These are phyloP conservation scores for Montipora capitata DNA, from an alignment of 92 coral and sea anemone species.

Conservation along the genomic window DNA sequence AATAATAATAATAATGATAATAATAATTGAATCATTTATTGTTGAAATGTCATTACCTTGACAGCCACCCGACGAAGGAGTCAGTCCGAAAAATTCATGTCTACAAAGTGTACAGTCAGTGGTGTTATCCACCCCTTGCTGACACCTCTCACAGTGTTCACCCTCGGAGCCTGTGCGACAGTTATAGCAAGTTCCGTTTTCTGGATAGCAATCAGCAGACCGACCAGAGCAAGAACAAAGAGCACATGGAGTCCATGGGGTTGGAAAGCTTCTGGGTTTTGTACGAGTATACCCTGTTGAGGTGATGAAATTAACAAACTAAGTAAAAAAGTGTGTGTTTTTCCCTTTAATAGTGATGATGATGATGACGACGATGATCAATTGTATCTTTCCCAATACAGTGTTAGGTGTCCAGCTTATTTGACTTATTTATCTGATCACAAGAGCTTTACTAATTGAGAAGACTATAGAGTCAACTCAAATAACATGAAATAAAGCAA, in stretches of 20 bases:
- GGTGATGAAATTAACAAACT: background rate
- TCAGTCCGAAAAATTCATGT: conserved; percentile 83
- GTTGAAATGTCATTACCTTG: conserved; percentile 56
- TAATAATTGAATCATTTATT: too few relatives aligned
- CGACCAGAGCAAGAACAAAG: conserved; percentile 88
- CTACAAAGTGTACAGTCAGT: conserved; percentile 88
- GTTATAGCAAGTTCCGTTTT: conserved; percentile 85
- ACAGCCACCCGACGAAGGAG: conserved; percentile 81
- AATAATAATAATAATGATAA: too few relatives aligned
- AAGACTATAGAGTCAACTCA: too few relatives aligned
- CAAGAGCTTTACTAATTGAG: too few relatives aligned
- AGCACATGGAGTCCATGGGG: conserved; percentile 64
- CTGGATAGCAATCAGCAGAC: conserved; percentile 85
- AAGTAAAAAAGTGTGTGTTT: background rate
- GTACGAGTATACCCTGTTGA: conserved; percentile 35
- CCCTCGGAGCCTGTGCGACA: conserved; percentile 95
- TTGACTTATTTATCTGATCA: too few relatives aligned
- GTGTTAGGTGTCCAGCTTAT: too few relatives aligned
- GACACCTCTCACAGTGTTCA: conserved; percentile 81
- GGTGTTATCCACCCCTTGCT: conserved; percentile 84
- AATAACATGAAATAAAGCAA: too few relatives aligned
- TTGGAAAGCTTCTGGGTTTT: background rate
- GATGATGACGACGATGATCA: background rate
- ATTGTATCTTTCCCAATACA: too few relatives aligned
- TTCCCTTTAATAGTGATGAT: background rate